Percentiles rank a stretch among this genome's conserved stretches.
phyloP scores from a whole-genome alignment of 2,797 vertebrate genomes.

The Halcyon leucocephala region DNA sequence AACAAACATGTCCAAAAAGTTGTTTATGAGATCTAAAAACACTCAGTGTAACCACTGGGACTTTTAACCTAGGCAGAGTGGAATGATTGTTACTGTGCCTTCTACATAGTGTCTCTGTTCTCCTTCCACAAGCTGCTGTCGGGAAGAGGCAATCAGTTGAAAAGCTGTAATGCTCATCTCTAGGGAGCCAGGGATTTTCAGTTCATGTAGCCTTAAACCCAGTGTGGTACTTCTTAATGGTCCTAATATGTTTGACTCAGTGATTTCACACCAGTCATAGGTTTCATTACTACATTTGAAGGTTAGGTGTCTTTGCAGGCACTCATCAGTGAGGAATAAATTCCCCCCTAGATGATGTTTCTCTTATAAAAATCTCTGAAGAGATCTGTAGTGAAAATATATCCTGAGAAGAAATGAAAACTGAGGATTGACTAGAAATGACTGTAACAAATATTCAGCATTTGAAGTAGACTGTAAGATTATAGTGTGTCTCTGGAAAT shows the following conservation, averaged over 20 bases:
- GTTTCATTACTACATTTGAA: neutral
- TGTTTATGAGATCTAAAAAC: neutral
- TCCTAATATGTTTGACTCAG: neutral
- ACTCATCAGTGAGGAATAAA: neutral
- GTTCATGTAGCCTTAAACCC: neutral
- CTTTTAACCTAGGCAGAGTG: neutral
- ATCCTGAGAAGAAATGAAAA: neutral
- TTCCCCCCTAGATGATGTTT: neutral
- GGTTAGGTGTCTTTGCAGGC: neutral
- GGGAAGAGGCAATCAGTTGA: neutral
- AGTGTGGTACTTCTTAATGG: neutral
- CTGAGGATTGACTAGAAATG: neutral
- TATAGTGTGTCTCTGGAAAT: neutral
- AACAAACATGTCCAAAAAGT: neutral
- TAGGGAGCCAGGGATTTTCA: neutral
- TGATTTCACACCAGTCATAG: neutral
- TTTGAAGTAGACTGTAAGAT: neutral
- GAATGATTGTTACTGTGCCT: neutral
- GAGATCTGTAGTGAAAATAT: neutral
- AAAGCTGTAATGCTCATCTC: neutral
- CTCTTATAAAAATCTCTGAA: neutral
- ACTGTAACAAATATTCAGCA: neutral
- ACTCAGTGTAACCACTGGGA: neutral
- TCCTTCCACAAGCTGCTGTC: neutral
- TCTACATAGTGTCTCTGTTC: neutral